These are phyloP conservation scores for Tenrec ecaudatus DNA, from an alignment of 2,113 vertebrate species.

Conservation along the genomic window DNA sequence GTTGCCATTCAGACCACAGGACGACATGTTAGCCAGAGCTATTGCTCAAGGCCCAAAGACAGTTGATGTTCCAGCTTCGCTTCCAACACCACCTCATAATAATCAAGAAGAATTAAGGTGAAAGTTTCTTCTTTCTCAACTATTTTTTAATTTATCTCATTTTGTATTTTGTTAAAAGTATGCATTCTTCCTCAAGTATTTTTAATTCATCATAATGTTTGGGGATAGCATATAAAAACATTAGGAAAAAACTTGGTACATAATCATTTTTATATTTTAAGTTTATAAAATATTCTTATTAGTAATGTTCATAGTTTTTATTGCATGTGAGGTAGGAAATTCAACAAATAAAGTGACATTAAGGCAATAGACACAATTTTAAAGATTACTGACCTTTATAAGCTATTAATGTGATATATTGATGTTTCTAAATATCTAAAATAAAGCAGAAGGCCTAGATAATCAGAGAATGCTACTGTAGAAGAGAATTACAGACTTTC, in stretches of 20 bases:
- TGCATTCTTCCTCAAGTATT: no score
- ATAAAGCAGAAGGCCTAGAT: not conserved
- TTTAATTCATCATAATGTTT: not conserved
- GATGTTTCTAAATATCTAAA: not conserved
- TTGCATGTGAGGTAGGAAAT: not conserved
- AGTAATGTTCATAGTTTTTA: not conserved
- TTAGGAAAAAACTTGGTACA: not conserved
- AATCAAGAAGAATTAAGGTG: slow-evolving; percentile 97
- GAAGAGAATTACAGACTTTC: not conserved
- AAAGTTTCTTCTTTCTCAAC: not conserved
- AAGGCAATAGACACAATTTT: not conserved
- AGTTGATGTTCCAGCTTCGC: slow-evolving; percentile 96
- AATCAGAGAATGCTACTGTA: no score
- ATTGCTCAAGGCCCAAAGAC: slow-evolving; percentile 93
- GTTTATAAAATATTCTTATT: not conserved
- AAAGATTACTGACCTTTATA: not conserved
- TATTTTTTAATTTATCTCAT: not conserved
- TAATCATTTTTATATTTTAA: not conserved
- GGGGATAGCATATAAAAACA: not conserved
- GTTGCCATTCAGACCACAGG: slow-evolving; percentile 93
- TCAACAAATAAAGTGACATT: not conserved
- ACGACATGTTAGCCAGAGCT: slow-evolving; percentile 91
- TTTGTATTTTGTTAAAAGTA: not conserved
- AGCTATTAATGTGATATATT: not conserved
- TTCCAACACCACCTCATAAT: slow-evolving; percentile 98